Percentiles rank a stretch among this genome's conserved stretches.
These are phyloP conservation scores for Pelvicachromis taeniatus DNA, from an alignment of 2,113 vertebrate species.

Conservation along the genomic window DNA sequence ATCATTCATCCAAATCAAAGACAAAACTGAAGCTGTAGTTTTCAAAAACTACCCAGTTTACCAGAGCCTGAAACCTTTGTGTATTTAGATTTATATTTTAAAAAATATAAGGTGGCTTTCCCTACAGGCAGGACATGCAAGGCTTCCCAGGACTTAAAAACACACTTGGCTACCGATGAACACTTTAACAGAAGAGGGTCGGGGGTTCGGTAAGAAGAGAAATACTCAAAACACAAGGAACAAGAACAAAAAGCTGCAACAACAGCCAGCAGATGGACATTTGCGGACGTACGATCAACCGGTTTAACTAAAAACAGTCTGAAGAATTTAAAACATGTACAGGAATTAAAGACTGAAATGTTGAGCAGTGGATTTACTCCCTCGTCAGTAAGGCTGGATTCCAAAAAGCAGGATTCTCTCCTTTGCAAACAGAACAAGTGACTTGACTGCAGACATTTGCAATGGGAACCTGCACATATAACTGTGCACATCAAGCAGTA, in stretches of 20 bases:
- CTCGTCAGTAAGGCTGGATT: background rate
- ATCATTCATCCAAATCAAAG: conserved; percentile 7
- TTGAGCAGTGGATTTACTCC: background rate
- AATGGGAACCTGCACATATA: background rate
- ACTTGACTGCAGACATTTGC: background rate
- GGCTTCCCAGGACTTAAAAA: background rate
- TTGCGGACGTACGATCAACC: background rate
- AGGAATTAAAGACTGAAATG: background rate
- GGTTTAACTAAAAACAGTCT: background rate
- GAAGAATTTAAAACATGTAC: background rate
- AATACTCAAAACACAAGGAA: background rate
- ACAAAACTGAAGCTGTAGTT: background rate
- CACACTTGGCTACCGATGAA: background rate
- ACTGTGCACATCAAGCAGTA: background rate
- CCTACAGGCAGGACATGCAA: background rate
- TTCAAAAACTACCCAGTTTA: background rate
- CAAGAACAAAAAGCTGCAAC: background rate
- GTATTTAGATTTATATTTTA: background rate
- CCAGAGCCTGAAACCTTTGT: background rate
- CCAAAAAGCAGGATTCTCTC: background rate
- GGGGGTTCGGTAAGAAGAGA: background rate
- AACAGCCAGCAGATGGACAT: background rate
- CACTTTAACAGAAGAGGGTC: background rate
- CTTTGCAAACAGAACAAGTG: background rate
- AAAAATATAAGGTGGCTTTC: background rate